Percentiles rank a stretch among this genome's conserved stretches.
phyloP scores from a whole-genome alignment of 2,888 invertebrate species.

The Dynastes maya region DNA sequence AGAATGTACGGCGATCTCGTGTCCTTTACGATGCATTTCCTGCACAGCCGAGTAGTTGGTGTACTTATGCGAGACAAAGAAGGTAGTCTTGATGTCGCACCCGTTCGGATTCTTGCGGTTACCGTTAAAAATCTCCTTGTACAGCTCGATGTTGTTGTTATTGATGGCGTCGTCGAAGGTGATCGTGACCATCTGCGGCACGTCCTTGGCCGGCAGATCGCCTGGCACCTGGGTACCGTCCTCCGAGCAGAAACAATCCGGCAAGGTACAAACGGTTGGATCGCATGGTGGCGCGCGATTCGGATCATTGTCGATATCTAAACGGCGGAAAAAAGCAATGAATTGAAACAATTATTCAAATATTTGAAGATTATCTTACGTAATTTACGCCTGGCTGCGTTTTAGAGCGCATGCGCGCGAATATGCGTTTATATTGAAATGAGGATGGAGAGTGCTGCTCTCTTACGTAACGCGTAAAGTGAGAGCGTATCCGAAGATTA shows the following conservation, averaged over 20 bases:
- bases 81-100: slow-evolving; percentile 93
- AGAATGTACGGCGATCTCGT: slow-evolving; percentile 94
- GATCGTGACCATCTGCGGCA: slow-evolving; percentile 95
- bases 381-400: background rate
- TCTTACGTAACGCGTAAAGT: slow-evolving; percentile 32
- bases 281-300: slow-evolving; percentile 94
- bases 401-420: no score
- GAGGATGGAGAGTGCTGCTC: slow-evolving; percentile 18
- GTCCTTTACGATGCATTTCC: slow-evolving; percentile 92
- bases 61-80: slow-evolving; percentile 94
- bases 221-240: slow-evolving; percentile 91
- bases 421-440: slow-evolving; percentile 13
- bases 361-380: slow-evolving; percentile 8
- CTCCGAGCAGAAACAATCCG: slow-evolving; percentile 95
- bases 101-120: slow-evolving; percentile 94
- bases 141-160: slow-evolving; percentile 94
- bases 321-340: background rate
- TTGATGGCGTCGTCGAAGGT: slow-evolving; percentile 97
- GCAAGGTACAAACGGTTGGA: slow-evolving; percentile 87
- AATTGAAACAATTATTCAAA: background rate
- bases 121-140: slow-evolving; percentile 92
- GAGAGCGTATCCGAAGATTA: slow-evolving; percentile 33
- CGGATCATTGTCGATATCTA: slow-evolving; percentile 94
- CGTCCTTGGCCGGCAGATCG: slow-evolving; percentile 86
- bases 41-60: slow-evolving; percentile 95